Evolutionary conservation across 1,140 invertebrate genomes (phyloP).

Genomic region (Aethina tumida): DNA sequence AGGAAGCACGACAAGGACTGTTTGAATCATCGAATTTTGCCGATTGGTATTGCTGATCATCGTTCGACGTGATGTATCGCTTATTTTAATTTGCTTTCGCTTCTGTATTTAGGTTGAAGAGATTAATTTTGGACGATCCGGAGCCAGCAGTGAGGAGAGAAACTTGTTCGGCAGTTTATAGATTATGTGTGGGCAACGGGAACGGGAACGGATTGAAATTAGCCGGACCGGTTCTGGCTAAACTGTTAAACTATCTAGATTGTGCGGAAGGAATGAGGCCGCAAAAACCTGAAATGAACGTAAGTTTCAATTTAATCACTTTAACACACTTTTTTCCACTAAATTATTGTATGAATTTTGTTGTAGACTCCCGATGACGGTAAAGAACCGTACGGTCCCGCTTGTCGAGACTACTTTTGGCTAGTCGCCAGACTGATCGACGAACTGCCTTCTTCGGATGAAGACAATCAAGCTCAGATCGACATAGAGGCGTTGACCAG

Average conservation of each 20-base stretch:
- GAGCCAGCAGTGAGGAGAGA: slow-evolving; percentile 79
- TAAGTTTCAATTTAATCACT: not conserved
- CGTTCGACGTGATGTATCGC: no score
- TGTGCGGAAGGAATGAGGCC: slow-evolving; percentile 79
- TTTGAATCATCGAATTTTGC: slow-evolving; percentile 57
- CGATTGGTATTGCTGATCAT: no score
- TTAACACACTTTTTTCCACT: slow-evolving; percentile 9
- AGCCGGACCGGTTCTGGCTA: slow-evolving; percentile 67
- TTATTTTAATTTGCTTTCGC: not conserved
- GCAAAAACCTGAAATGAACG: slow-evolving; percentile 43
- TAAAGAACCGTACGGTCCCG: slow-evolving; percentile 86
- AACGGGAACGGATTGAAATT: slow-evolving; percentile 46
- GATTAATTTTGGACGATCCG: slow-evolving; percentile 62
- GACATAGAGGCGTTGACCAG: slow-evolving; percentile 68
- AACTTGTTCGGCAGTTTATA: slow-evolving; percentile 79
- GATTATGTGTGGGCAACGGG: slow-evolving; percentile 66
- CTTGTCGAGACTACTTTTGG: slow-evolving; percentile 92
- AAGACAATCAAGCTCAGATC: no score
- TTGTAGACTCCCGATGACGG: slow-evolving; percentile 59
- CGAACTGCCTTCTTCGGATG: slow-evolving; percentile 36
- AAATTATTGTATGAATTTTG: not conserved
- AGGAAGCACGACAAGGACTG: slow-evolving; percentile 50
- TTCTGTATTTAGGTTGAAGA: slow-evolving; percentile 24
- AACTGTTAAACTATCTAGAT: slow-evolving; percentile 67
- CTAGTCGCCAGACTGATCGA: slow-evolving; percentile 79